phyloP scores from a whole-genome alignment of 2,888 invertebrate species.

The Heliothis peltigera region DNA sequence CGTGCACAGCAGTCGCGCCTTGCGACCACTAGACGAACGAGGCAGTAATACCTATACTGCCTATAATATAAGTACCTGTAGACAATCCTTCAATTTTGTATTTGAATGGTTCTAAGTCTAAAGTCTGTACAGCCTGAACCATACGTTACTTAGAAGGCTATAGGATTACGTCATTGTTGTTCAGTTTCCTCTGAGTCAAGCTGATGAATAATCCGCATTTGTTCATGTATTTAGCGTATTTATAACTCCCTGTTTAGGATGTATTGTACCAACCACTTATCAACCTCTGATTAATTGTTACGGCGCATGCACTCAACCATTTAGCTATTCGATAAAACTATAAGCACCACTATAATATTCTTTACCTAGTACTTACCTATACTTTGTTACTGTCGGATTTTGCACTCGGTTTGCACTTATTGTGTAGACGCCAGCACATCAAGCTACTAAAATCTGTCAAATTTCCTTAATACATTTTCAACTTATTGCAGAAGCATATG shows the following conservation, averaged over 20 bases:
- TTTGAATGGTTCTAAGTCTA: background rate
- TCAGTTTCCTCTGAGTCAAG: slow-evolving; percentile 45
- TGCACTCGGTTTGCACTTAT: slow-evolving; percentile 26
- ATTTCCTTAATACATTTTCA: no score
- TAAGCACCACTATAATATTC: background rate
- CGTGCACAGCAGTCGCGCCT: no score
- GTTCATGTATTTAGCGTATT: slow-evolving; percentile 31
- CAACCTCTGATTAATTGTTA: slow-evolving; percentile 12
- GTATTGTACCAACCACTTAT: slow-evolving; percentile 11
- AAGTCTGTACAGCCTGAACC: background rate
- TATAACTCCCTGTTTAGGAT: slow-evolving; percentile 21
- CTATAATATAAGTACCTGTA: no score
- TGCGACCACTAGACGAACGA: no score
- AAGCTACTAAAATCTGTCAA: no score
- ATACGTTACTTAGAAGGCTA: slow-evolving; percentile 22
- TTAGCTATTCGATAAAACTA: slow-evolving; percentile 14
- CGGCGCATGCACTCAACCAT: slow-evolving; percentile 7
- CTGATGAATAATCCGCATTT: slow-evolving; percentile 48
- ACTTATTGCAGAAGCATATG: no score
- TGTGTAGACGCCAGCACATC: no score
- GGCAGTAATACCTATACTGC: no score
- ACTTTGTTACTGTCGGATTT: slow-evolving; percentile 10
- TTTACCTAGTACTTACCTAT: slow-evolving; percentile 16
- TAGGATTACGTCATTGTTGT: slow-evolving; percentile 33
- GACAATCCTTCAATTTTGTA: no score